phyloP scores from a whole-genome alignment of 1,140 invertebrate genomes.

The Anastrepha ludens region DNA sequence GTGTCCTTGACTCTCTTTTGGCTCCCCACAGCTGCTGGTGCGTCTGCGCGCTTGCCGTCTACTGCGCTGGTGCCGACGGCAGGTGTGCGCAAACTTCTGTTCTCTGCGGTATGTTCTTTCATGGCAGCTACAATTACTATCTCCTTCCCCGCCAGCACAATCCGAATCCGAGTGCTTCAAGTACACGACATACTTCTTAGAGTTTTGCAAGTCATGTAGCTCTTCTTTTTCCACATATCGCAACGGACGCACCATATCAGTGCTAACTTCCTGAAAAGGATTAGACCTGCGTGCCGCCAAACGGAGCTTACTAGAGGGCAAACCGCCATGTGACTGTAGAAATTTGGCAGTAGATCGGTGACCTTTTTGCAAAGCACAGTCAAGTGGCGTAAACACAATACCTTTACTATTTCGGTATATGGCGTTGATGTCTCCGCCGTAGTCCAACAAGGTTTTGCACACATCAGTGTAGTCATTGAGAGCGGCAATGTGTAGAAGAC shows the following conservation, averaged over 20 bases:
- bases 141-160: constrained; percentile 54
- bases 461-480: constrained; percentile 95
- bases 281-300: constrained; percentile 69
- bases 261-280: constrained; percentile 65
- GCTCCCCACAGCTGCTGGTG: constrained; percentile 71
- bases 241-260: constrained; percentile 67
- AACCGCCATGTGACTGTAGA: constrained; percentile 91
- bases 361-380: constrained; percentile 90
- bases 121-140: constrained; percentile 66
- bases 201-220: constrained; percentile 68
- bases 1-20: constrained; percentile 53
- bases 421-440: constrained; percentile 87
- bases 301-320: constrained; percentile 82
- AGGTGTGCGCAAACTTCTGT: constrained; percentile 64
- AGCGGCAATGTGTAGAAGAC: constrained; percentile 94
- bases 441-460: constrained; percentile 90
- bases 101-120: constrained; percentile 69
- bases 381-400: constrained; percentile 89
- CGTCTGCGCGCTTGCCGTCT: constrained; percentile 63
- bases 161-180: constrained; percentile 68
- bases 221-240: constrained; percentile 72
- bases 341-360: constrained; percentile 94
- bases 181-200: constrained; percentile 71
- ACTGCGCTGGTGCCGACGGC: constrained; percentile 60
- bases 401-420: constrained; percentile 89